Evolutionary conservation across 2,113 vertebrate species (phyloP).

Genomic region (Pterocles burchelli): DNA sequence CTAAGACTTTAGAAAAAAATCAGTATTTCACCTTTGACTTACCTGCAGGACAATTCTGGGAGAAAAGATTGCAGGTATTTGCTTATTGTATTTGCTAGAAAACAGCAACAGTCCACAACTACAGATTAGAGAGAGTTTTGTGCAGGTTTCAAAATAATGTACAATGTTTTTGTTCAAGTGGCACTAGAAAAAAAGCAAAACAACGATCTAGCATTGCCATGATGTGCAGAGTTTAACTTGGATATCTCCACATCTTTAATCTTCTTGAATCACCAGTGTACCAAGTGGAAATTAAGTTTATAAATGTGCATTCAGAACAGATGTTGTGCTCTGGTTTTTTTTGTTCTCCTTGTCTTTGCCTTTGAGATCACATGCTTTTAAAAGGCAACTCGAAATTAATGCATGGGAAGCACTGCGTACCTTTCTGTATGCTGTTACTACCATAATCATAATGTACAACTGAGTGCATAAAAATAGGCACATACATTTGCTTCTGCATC

Average conservation of each 20-base stretch:
- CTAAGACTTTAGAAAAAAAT: background rate
- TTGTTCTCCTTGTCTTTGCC: background rate
- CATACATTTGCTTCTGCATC: background rate
- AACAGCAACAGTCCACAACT: background rate
- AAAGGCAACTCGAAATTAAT: background rate
- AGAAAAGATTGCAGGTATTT: background rate
- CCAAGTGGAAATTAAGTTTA: background rate
- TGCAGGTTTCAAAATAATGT: background rate
- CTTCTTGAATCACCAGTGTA: background rate
- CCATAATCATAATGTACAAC: background rate
- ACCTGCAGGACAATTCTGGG: background rate
- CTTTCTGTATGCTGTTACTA: background rate
- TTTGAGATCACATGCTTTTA: background rate
- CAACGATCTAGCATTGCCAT: background rate
- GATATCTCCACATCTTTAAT: background rate
- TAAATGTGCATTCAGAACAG: background rate
- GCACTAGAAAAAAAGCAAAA: background rate
- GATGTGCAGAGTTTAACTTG: background rate
- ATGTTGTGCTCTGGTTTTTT: background rate
- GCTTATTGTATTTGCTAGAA: background rate
- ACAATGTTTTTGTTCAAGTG: background rate
- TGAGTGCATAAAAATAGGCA: constrained; percentile 12
- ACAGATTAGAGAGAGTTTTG: background rate
- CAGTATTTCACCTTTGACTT: background rate
- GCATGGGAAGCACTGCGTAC: background rate